A percentile compares a stretch with the other conserved stretches of the same genome.
phyloP scores from a whole-genome alignment of 2,113 vertebrate genomes.

The Corvus hawaiiensis region DNA sequence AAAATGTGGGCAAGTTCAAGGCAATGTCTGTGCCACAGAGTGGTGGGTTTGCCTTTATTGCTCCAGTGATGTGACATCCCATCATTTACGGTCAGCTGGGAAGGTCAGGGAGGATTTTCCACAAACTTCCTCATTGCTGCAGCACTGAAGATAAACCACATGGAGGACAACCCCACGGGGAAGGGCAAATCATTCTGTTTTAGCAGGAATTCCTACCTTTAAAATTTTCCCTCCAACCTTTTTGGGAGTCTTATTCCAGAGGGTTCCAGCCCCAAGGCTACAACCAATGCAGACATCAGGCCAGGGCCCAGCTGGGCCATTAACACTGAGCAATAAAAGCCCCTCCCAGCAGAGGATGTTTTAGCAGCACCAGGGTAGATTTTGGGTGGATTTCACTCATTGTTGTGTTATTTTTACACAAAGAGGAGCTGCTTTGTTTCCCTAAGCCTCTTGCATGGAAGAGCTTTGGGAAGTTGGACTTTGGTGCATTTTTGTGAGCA shows the following conservation, averaged over 20 bases:
- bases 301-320: background rate
- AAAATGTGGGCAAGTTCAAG: background rate
- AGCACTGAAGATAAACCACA: background rate
- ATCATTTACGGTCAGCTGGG: background rate
- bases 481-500: background rate
- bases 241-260: background rate
- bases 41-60: background rate
- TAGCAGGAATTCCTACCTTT: background rate
- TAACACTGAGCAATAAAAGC: background rate
- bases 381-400: background rate
- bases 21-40: background rate
- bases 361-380: background rate
- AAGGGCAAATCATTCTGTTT: background rate
- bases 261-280: background rate
- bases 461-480: background rate
- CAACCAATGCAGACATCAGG: background rate
- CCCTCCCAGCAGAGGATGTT: background rate
- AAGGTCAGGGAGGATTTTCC: background rate
- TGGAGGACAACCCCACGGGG: background rate
- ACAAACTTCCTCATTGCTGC: background rate
- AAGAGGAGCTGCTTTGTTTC: background rate
- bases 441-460: background rate
- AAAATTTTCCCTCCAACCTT: background rate
- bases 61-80: background rate
- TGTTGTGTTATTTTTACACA: background rate